Evolutionary conservation across 2,797 vertebrate genomes (phyloP).

Genomic region (Spondyliosoma cantharus): DNA sequence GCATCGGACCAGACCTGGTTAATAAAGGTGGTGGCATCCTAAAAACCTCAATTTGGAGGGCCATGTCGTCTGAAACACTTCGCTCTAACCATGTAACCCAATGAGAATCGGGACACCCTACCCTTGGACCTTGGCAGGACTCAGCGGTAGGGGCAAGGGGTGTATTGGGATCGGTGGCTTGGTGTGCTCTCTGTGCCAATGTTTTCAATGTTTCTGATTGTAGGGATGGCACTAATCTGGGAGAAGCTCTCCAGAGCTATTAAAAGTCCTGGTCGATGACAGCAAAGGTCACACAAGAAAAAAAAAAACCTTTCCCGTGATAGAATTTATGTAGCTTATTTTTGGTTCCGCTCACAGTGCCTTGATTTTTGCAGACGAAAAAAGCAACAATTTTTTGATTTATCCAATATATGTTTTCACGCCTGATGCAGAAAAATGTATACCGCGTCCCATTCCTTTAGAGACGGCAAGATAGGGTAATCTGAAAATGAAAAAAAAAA

Average conservation of each 20-base stretch:
- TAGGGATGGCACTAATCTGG: constrained; percentile 11
- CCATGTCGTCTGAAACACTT: too few relatives aligned
- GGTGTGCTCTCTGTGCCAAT: background rate
- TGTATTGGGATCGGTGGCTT: too few relatives aligned
- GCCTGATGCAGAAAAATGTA: constrained; percentile 19
- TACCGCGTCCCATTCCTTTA: constrained; percentile 8
- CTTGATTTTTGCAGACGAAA: constrained; percentile 2
- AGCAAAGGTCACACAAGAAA: constrained; percentile 25
- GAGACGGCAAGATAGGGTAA: constrained; percentile 8
- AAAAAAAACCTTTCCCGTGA: constrained; percentile 6
- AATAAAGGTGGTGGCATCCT: too few relatives aligned
- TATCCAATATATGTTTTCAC: constrained; percentile 2
- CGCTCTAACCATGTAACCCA: too few relatives aligned
- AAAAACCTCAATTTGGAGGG: too few relatives aligned
- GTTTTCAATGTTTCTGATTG: constrained; percentile 5
- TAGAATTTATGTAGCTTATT: constrained; percentile 1
- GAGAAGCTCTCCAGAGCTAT: constrained; percentile 3
- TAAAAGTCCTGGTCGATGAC: constrained; percentile 11
- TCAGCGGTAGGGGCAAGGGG: too few relatives aligned
- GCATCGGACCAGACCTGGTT: too few relatives aligned
- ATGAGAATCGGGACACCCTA: too few relatives aligned
- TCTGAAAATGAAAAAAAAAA: constrained; percentile 29
- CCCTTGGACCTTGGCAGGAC: too few relatives aligned
- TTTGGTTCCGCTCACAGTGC: background rate
- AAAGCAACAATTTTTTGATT: background rate